Conservation (phyloP, 1,140 invertebrate species). For the Scaptomyza graminum region DNA sequence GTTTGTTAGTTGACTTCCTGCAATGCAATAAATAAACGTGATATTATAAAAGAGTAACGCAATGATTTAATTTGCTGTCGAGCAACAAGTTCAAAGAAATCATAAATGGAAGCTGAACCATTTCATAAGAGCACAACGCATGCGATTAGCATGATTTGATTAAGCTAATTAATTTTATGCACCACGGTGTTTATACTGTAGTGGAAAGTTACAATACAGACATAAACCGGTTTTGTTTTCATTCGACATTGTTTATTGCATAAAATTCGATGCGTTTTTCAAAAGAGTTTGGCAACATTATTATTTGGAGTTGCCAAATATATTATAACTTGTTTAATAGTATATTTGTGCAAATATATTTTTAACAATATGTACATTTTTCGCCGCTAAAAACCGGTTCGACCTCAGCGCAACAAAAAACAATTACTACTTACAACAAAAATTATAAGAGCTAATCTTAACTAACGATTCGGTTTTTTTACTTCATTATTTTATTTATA, state of each 20-base stretch:
- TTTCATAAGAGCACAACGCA: slow-evolving; percentile 27
- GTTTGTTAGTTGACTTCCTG: slow-evolving; percentile 43
- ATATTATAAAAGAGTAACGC: slow-evolving; percentile 4
- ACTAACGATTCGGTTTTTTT: slow-evolving; percentile 12
- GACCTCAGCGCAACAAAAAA: not conserved
- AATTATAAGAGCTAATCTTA: slow-evolving; percentile 3
- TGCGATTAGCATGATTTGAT: slow-evolving; percentile 19
- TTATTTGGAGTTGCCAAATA: too few species aligned
- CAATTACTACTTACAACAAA: too few species aligned
- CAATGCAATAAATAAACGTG: slow-evolving; percentile 21
- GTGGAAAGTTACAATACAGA: slow-evolving; percentile 8
- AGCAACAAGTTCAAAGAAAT: slow-evolving; percentile 28
- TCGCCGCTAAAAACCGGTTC: not conserved
- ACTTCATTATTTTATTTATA: not conserved
- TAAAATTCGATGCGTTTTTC: not conserved
- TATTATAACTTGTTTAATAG: too few species aligned
- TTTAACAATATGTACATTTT: too few species aligned
- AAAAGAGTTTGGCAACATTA: too few species aligned
- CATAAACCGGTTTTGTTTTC: slow-evolving; percentile 10
- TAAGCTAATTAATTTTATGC: slow-evolving; percentile 33
- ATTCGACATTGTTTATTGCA: not conserved
- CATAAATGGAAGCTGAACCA: slow-evolving; percentile 5
- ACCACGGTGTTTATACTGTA: slow-evolving; percentile 1
- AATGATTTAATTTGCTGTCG: not conserved
- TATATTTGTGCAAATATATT: too few species aligned